phyloP scores from a whole-genome alignment of 2,113 vertebrate species.

The Chascanopsetta lugubris region DNA sequence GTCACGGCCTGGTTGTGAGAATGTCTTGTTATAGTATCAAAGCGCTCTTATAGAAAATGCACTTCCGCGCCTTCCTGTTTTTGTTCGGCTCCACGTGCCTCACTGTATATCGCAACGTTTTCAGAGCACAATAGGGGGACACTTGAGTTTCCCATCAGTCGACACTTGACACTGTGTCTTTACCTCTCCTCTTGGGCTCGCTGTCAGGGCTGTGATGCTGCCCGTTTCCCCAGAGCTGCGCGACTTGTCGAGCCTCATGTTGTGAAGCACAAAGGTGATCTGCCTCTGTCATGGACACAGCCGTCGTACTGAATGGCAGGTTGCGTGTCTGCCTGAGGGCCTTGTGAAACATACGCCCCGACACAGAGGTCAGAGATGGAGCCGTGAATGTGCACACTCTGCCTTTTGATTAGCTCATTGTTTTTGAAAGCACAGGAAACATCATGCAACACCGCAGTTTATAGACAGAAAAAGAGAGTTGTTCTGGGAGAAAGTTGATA shows the following conservation, averaged over 20 bases:
- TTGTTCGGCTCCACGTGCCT: slow-evolving; percentile 29
- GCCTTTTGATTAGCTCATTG: slow-evolving; percentile 57
- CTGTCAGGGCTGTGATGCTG: slow-evolving; percentile 17
- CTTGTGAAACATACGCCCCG: slow-evolving; percentile 31
- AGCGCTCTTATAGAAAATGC: slow-evolving; percentile 47
- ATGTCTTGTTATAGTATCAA: slow-evolving; percentile 52
- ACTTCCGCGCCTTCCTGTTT: slow-evolving; percentile 53
- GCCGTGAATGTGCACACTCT: slow-evolving; percentile 31
- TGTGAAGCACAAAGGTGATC: slow-evolving; percentile 48
- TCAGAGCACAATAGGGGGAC: slow-evolving; percentile 44
- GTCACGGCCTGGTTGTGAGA: slow-evolving; percentile 58
- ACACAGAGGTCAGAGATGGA: slow-evolving; percentile 44
- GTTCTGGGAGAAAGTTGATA: slow-evolving; percentile 24
- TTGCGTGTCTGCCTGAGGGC: slow-evolving; percentile 38
- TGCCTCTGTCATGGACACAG: slow-evolving; percentile 30
- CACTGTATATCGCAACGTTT: slow-evolving; percentile 45
- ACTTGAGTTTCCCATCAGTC: slow-evolving; percentile 45
- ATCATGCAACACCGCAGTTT: slow-evolving; percentile 41
- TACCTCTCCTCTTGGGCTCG: slow-evolving; percentile 27
- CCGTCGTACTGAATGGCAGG: slow-evolving; percentile 40
- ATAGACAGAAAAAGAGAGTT: slow-evolving; percentile 20
- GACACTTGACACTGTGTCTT: slow-evolving; percentile 43
- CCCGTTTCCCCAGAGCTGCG: slow-evolving; percentile 28
- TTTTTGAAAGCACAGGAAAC: slow-evolving; percentile 61
- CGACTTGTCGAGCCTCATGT: slow-evolving; percentile 35